Base-by-base conservation (phyloP, 2,797 vertebrate species). In the Poecile montanus region DNA sequence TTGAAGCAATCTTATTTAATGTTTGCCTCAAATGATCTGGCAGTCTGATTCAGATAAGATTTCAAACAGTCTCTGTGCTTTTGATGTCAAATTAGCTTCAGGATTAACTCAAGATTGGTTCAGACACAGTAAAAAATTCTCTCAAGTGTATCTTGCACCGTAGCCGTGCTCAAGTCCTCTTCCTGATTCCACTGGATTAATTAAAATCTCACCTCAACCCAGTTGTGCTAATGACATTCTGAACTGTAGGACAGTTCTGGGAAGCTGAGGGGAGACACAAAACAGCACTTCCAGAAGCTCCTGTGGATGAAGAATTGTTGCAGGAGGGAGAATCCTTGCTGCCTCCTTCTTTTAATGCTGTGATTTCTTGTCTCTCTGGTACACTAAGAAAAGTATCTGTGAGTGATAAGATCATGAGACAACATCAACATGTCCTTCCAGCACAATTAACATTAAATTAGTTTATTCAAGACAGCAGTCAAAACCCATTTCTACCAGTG, bases 51-150 rank as follows among this genome's bases (percentile, higher is more conserved):
- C 85, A 93, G 95, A 91, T 93, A 95, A 96, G 91, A 94, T 96
- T 96, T 96, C 93, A 96, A 96, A 94, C 77, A 84, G 50, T 32
- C 70, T 90, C 67, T 71, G 26, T 67, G 74, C 53, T 93, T 97
- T 94, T 97, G 94, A 96, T 95, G 85, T 97, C 95, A 90, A 94
- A 93, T 94, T 93, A 89, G 42, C 53, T 90, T 67, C 85, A 86
- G 45, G 72, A 93, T 84, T 79, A 84, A 83, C 68, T 76, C 34
- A 44, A 56, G 42, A 63, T 84, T 84, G 40, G 66, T 86, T 91
- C 66, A 94, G 76, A 89, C 47, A 29, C 13, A 30, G 32, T 63
- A 57, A 38, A 68, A 84, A 92, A 62, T 62, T 48, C 50, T 58
- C 34, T 76, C 5, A 40, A 62, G 60, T 86, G 5, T 66, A 53